phyloP scores from a whole-genome alignment of 2,113 vertebrate species.

The Aspidoscelis tigris region DNA sequence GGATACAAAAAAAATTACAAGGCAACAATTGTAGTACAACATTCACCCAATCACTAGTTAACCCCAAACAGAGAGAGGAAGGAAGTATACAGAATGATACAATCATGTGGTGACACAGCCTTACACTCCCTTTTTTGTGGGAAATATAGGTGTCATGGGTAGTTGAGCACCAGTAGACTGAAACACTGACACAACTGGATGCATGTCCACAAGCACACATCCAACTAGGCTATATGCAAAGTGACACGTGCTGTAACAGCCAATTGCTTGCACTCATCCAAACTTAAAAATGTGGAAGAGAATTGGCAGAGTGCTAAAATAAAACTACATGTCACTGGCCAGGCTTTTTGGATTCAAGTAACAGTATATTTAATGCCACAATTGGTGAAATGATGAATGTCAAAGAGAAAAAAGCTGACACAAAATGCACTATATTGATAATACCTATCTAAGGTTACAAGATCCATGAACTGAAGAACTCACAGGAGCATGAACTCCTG shows the following conservation, averaged over 20 bases:
- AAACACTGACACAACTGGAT: background rate
- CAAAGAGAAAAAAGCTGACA: background rate
- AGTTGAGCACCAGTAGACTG: background rate
- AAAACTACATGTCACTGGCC: background rate
- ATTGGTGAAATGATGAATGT: background rate
- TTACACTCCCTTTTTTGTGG: background rate
- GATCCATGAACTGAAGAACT: background rate
- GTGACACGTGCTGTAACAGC: background rate
- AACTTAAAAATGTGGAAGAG: too few species aligned
- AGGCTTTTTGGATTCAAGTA: background rate
- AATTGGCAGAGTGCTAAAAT: background rate
- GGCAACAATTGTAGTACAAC: background rate
- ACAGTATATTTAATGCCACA: background rate
- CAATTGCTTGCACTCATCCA: background rate
- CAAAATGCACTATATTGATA: background rate
- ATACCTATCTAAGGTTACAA: background rate
- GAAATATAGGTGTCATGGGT: background rate
- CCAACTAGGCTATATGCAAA: background rate
- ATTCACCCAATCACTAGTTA: background rate
- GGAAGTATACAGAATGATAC: background rate
- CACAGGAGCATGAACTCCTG: background rate
- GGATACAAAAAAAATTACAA: background rate
- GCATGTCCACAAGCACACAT: background rate
- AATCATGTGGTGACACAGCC: background rate
- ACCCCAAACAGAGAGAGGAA: background rate